phyloP scores from a whole-genome alignment of 2,797 vertebrate species.

The Lacerta agilis region DNA sequence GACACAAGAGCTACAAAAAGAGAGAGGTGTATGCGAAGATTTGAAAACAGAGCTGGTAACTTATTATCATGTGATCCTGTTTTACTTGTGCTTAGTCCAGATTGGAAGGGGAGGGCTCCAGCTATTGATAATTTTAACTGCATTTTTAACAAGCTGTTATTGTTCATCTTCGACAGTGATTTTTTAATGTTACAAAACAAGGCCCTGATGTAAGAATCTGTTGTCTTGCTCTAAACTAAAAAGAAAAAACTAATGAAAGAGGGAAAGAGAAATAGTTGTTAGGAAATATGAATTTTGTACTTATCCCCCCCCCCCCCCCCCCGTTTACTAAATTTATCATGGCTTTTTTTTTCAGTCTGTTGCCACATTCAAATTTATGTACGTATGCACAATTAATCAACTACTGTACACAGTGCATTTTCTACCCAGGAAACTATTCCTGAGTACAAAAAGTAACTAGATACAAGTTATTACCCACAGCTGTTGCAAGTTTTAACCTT shows the following conservation, averaged over 20 bases:
- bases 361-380: background rate
- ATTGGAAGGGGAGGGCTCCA: slow-evolving; percentile 13
- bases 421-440: background rate
- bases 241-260: slow-evolving; percentile 7
- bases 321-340: background rate
- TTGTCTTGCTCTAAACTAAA: slow-evolving; percentile 26
- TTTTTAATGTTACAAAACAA: slow-evolving; percentile 27
- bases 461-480: background rate
- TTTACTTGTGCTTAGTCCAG: slow-evolving; percentile 44
- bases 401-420: background rate
- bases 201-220: background rate
- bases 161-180: background rate
- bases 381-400: background rate
- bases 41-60: slow-evolving; percentile 94
- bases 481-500: background rate
- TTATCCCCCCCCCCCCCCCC: background rate
- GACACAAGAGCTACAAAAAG: slow-evolving; percentile 87
- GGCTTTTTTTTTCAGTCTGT: background rate
- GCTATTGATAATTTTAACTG: slow-evolving; percentile 8
- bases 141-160: background rate
- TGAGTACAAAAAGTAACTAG: background rate
- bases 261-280: slow-evolving; percentile 7
- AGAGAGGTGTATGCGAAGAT: slow-evolving; percentile 83
- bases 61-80: slow-evolving; percentile 22
- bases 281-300: background rate